Evolutionary conservation across 2,113 vertebrate genomes (phyloP).

Genomic region (Amphiprion percula): DNA sequence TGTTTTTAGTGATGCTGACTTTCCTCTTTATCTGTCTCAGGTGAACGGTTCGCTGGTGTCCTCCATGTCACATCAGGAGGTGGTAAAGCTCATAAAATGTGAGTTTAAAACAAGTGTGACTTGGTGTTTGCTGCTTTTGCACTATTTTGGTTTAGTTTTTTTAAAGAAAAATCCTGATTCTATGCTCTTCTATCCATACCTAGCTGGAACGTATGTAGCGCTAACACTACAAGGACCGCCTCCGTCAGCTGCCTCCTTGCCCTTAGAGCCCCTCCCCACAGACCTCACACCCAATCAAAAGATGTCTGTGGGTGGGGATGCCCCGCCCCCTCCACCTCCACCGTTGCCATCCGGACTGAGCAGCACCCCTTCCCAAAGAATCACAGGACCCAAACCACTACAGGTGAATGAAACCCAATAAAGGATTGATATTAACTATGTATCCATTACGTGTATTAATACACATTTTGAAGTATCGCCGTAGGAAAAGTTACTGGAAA

Average conservation of each 20-base stretch:
- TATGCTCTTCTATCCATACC: neutral
- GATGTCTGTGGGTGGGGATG: constrained; percentile 63
- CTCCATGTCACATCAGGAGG: constrained; percentile 94
- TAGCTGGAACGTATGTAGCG: constrained; percentile 92
- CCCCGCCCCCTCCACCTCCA: constrained; percentile 69
- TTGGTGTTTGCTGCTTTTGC: neutral
- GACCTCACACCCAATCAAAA: constrained; percentile 79
- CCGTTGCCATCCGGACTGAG: constrained; percentile 85
- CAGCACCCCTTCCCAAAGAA: constrained; percentile 86
- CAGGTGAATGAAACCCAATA: constrained; percentile 81
- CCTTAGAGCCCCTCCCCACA: constrained; percentile 77
- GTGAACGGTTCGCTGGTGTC: constrained; percentile 94
- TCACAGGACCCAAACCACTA: constrained; percentile 91
- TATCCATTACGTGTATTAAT: too few species aligned
- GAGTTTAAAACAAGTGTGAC: constrained; percentile 69
- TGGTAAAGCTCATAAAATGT: constrained; percentile 98
- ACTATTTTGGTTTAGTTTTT: neutral
- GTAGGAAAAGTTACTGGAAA: too few species aligned
- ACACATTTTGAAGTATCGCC: too few species aligned
- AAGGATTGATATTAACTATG: too few species aligned
- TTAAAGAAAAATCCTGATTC: neutral
- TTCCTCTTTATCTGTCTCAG: constrained; percentile 70
- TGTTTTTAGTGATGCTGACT: neutral
- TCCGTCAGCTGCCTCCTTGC: constrained; percentile 71
- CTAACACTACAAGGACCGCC: constrained; percentile 92